Evolutionary conservation across 2,888 invertebrate genomes (phyloP), one percentile per base, ranked within the genome.

Genomic region (Neoaliturus tenellus): DNA sequence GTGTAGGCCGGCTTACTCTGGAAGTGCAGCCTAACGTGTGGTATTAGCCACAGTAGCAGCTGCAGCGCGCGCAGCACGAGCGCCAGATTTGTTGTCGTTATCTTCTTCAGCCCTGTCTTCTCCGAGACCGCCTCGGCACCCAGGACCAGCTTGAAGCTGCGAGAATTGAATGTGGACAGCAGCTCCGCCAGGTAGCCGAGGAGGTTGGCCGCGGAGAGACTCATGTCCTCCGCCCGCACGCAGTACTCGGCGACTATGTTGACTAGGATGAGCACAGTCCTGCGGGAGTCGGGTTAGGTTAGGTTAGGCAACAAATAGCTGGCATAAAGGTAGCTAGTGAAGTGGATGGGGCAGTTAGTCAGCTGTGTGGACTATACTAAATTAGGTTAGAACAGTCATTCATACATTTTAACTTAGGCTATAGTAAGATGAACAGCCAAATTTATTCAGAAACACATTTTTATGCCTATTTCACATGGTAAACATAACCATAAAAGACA

Each of bases 231-330:
- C 0, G 88, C 88, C 41, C 87, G 85, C n/a, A 94, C 94, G 91
- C 98, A 98, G 90, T 99, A 99, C 90, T 99, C 98, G 85, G 97
- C 94, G 87, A 98, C 93, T 91, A 98, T 96, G 91, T 97, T 96
- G 83, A 99, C 93, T 86, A 99, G 92, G 88, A 98, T 93, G 87
- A 99, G 92, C 31, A 96, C 97, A 41, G 98, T 96, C 44, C 93
- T 93, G 86, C 85, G 88, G 82, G 17, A 3, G 23, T 23, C 51
- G 2, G 51, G 51, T 51, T 51, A 51, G 20, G 51, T 51, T 23
- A 20, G 44, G 39, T 39, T 8, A 39, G 39, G 12, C n/a, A n/a
- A n/a, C n/a, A n/a, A n/a, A n/a, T n/a, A n/a, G n/a, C n/a, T n/a
- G n/a, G n/a, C n/a, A n/a, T n/a, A n/a, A n/a, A n/a, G n/a, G n/a